Percentiles rank a stretch among this genome's conserved stretches.
These are phyloP conservation scores for Enteromius fasciolatus DNA, from an alignment of 2,797 vertebrate genomes.

Conservation along the genomic window DNA sequence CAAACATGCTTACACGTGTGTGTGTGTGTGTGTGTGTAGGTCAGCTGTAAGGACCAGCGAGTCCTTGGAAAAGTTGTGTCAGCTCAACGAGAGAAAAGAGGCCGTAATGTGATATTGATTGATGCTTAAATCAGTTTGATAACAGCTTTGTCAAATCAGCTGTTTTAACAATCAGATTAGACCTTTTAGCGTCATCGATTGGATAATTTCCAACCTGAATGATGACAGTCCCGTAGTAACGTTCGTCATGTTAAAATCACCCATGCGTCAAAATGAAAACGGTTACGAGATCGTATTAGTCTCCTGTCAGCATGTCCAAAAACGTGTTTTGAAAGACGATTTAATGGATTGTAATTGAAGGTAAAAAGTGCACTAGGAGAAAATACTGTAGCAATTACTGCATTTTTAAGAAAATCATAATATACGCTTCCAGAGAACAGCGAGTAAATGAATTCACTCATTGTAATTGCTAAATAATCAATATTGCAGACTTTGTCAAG, in stretches of 20 bases:
- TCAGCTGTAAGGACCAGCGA: conserved; percentile 57
- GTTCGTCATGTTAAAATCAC: conserved; percentile 46
- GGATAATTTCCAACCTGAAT: conserved; percentile 74
- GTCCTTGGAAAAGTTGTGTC: conserved; percentile 72
- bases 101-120: conserved; percentile 78
- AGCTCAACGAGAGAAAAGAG: conserved; percentile 62
- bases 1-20: conserved; percentile 15
- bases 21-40: conserved; percentile 43
- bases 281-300: conserved; percentile 3
- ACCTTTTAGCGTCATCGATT: conserved; percentile 82
- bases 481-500: conserved; percentile 29
- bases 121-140: conserved; percentile 83
- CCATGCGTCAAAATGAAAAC: conserved; percentile 20
- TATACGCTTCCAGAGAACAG: background rate
- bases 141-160: conserved; percentile 86
- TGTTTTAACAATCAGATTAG: conserved; percentile 85
- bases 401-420: background rate
- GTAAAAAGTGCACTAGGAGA: background rate
- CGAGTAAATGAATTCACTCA: background rate
- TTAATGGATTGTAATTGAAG: background rate
- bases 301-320: conserved; percentile 13
- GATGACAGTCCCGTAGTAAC: conserved; percentile 72
- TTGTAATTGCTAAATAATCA: conserved; percentile 9
- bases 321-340: background rate
- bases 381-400: background rate